Evolutionary conservation across 2,113 vertebrate species (phyloP).

Genomic region (Rhinolophus ferrumequinum): DNA sequence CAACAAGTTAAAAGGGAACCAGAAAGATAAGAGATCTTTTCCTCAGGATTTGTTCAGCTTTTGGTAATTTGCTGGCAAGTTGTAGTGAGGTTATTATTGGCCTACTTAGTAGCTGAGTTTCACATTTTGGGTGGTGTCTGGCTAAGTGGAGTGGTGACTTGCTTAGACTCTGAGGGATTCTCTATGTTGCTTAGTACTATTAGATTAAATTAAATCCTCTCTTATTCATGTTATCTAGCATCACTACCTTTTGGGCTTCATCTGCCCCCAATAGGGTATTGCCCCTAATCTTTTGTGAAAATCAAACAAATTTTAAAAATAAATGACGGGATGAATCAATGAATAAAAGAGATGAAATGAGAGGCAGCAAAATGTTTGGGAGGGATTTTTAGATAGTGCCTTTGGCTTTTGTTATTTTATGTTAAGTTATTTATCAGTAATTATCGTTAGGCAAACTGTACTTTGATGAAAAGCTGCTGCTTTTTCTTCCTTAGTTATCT

Average conservation of each 20-base stretch:
- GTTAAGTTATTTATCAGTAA: slow-evolving; percentile 76
- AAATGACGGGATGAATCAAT: not conserved
- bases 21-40: slow-evolving; percentile 31
- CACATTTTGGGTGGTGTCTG: not conserved
- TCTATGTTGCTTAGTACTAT: not conserved
- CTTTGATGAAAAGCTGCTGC: slow-evolving; percentile 28
- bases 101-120: slow-evolving; percentile 12
- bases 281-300: slow-evolving; percentile 63
- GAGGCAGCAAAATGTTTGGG: not conserved
- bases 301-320: slow-evolving; percentile 37
- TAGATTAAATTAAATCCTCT: slow-evolving; percentile 63
- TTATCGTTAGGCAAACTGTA: slow-evolving; percentile 63
- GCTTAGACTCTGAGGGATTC: not conserved
- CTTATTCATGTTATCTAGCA: slow-evolving; percentile 38
- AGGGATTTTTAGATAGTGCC: slow-evolving; percentile 44
- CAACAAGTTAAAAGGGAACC: slow-evolving; percentile 25
- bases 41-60: not conserved
- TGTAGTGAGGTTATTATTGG: not conserved
- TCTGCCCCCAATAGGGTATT: slow-evolving; percentile 38
- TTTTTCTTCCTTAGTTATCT: slow-evolving; percentile 36
- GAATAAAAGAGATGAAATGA: slow-evolving; percentile 49
- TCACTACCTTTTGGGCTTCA: slow-evolving; percentile 18
- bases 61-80: slow-evolving; percentile 5
- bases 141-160: not conserved
- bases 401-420: slow-evolving; percentile 71